Base-by-base conservation (phyloP, 2,888 invertebrate genomes). In the Tenthredo distinguenda region DNA sequence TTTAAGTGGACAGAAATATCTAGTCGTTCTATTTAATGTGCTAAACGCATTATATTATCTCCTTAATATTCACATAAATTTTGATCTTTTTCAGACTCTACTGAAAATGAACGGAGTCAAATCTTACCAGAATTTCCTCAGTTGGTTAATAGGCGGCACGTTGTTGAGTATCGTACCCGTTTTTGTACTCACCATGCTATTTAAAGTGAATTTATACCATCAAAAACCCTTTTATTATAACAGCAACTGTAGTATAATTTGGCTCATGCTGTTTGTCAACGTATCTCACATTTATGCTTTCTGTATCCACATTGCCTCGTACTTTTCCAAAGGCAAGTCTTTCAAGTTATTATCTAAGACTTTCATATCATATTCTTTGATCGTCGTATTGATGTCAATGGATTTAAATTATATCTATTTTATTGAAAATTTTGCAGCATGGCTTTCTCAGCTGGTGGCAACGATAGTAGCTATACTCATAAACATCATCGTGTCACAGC, bases 71-170 rank as follows among this genome's bases (percentile, higher is more conserved):
- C n/a, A n/a, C 21, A 74, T 47, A 58, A 9, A 37, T 40, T 72
- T 37, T 62, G 15, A 26, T 15, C 7, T 10, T 77, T 88, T 87
- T n/a, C 76, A 92, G 93, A 91, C 92, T 76, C 84, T 93, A 79
- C 93, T 93, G 92, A 87, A 91, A 68, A 92, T 93, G 88, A 93
- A 93, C 82, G 93, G 93, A 34, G 92, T 93, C 15, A 91, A 90
- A 84, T 89, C 88, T n/a, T 87, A 87, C 84, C 89, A 92, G 81
- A 93, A 93, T 89, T 89, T 93, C 72, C 86, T 92, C 10, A 92
- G 92, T 85, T 93, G 93, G 93, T 84, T 93, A 62, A 21, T 90
- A 6, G 91, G 90, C 76, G 92, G 93, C 10, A 85, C 88, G 40
- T 6, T 92, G 31, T 91, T 92, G 62, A 92, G 92, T 82, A 86